Percentiles rank a stretch among this genome's conserved stretches.
Conservation (phyloP, 2,113 vertebrate species). For the Nestor notabilis region DNA sequence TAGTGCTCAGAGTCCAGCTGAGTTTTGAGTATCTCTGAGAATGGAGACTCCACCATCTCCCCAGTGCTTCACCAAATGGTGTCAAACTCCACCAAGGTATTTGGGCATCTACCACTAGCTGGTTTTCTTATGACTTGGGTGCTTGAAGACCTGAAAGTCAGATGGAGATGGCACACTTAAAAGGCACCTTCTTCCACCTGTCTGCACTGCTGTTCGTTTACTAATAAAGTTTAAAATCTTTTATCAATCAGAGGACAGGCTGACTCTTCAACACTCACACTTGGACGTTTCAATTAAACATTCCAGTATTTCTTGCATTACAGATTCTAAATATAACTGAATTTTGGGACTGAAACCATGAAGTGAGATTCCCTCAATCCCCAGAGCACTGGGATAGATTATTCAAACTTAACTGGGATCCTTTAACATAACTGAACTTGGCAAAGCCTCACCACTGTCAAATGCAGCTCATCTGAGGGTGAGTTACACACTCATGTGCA, state of each 20-base stretch:
- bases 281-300: neutral
- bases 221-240: neutral
- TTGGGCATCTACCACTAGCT: neutral
- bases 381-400: neutral
- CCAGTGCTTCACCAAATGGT: neutral
- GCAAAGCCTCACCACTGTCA: neutral
- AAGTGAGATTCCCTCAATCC: neutral
- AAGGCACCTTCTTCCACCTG: neutral
- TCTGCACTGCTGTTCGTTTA: neutral
- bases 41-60: neutral
- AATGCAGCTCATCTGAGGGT: neutral
- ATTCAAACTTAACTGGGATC: neutral
- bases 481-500: neutral
- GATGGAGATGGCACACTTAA: neutral
- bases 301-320: neutral
- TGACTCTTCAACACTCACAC: neutral
- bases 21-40: neutral
- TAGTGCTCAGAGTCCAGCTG: neutral
- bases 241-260: neutral
- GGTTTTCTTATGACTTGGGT: neutral
- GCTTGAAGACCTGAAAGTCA: neutral
- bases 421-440: neutral
- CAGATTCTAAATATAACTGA: neutral
- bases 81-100: neutral
- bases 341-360: neutral